These are phyloP conservation scores for Brachypalpus laphriformis DNA, from an alignment of 2,888 invertebrate genomes.

Conservation along the genomic window DNA sequence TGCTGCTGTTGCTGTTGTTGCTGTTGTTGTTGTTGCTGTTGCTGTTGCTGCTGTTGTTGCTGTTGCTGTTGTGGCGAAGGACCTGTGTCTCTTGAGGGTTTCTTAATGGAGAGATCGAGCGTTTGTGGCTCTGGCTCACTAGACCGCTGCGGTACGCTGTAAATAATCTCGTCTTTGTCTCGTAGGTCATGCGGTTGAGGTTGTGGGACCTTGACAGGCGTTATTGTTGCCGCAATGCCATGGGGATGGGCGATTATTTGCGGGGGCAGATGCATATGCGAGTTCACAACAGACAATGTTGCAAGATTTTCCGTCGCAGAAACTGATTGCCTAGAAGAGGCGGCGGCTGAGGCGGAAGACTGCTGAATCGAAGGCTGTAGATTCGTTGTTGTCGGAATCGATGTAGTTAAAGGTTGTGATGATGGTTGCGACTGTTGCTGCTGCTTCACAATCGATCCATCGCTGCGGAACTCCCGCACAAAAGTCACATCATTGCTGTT, in stretches of 20 bases:
- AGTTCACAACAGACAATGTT: conserved; percentile 88
- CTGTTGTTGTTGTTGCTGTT: conserved; percentile 76
- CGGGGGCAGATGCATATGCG: conserved; percentile 80
- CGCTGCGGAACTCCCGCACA: conserved; percentile 82
- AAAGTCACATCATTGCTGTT: conserved; percentile 81
- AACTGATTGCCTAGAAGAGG: conserved; percentile 61
- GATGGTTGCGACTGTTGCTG: conserved; percentile 60
- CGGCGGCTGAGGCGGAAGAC: conserved; percentile 35
- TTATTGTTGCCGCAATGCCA: conserved; percentile 87
- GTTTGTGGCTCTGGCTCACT: conserved; percentile 87
- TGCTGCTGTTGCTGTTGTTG: conserved; percentile 50
- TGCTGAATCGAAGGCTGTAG: conserved; percentile 52
- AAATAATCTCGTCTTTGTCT: conserved; percentile 80
- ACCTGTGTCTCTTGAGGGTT: conserved; percentile 84
- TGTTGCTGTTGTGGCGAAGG: conserved; percentile 79
- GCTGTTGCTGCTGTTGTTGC: conserved; percentile 81
- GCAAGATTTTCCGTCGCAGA: conserved; percentile 84
- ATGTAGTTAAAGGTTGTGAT: conserved; percentile 56
- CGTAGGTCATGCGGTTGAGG: conserved; percentile 79
- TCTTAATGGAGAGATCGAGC: conserved; percentile 90
- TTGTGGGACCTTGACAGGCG: conserved; percentile 83
- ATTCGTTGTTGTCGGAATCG: conserved; percentile 59
- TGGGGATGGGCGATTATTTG: conserved; percentile 79
- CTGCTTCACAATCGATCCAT: conserved; percentile 79
- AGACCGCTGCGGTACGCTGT: conserved; percentile 79